phyloP scores from a whole-genome alignment of 2,797 vertebrate species.

The Benthosema pterotum region DNA sequence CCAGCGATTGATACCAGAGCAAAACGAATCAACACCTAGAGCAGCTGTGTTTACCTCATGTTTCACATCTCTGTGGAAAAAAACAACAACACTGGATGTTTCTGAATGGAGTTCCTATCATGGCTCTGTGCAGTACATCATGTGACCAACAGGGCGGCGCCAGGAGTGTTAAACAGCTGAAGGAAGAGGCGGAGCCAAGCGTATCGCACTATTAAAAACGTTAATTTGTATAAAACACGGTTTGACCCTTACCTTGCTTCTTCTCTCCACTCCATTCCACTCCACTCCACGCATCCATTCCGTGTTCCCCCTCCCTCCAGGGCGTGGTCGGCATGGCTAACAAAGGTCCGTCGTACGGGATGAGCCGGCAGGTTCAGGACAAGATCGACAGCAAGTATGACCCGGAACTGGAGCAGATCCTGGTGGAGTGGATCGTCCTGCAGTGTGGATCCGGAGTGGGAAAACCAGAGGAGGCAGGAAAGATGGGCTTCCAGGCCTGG shows the following conservation, averaged over 20 bases:
- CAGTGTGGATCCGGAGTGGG: constrained; percentile 87
- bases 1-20: no score
- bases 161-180: no score
- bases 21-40: no score
- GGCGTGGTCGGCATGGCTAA: constrained; percentile 88
- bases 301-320: constrained; percentile 37
- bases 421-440: constrained; percentile 91
- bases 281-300: not conserved
- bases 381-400: constrained; percentile 99
- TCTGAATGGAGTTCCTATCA: no score
- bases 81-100: no score
- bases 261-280: not conserved
- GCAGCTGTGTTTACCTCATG: no score
- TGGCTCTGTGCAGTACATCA: no score
- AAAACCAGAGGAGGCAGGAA: constrained; percentile 87
- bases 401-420: constrained; percentile 88
- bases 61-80: no score
- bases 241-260: not conserved
- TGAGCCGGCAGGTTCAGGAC: constrained; percentile 95
- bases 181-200: no score
- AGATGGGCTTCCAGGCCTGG: constrained; percentile 94
- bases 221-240: no score
- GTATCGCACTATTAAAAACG: no score
- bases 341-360: constrained; percentile 92
- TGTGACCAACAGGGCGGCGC: no score